These are phyloP conservation scores for Hemithea aestivaria DNA, from an alignment of 2,888 invertebrate species.

Conservation along the genomic window DNA sequence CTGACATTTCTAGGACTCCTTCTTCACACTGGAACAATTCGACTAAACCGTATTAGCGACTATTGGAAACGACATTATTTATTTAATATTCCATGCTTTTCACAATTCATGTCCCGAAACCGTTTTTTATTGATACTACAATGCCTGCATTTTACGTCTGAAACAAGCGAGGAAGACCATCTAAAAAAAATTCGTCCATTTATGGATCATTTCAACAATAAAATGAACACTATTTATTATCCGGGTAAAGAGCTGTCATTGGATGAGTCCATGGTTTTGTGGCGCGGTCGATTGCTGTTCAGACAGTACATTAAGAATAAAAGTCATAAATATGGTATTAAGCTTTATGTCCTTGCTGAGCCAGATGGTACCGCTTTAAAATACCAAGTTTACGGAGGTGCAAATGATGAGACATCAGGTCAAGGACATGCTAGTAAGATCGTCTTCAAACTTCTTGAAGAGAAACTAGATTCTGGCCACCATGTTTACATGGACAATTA, in stretches of 20 bases:
- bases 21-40: constrained; percentile 45
- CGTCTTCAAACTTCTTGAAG: constrained; percentile 36
- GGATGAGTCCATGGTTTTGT: constrained; percentile 42
- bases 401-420: constrained; percentile 26
- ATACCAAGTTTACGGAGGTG: constrained; percentile 29
- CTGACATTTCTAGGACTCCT: constrained; percentile 44
- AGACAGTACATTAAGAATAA: constrained; percentile 43
- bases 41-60: constrained; percentile 36
- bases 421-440: constrained; percentile 30
- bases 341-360: no score
- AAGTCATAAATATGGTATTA: constrained; percentile 43
- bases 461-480: constrained; percentile 35
- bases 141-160: constrained; percentile 38
- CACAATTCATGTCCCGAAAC: constrained; percentile 2
- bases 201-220: constrained; percentile 44
- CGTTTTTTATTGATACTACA: constrained; percentile 23
- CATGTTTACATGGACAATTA: constrained; percentile 40
- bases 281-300: constrained; percentile 38
- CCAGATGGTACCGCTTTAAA: constrained; percentile 33
- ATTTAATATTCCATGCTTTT: constrained; percentile 26
- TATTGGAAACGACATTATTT: constrained; percentile 45
- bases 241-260: constrained; percentile 36
- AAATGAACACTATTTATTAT: constrained; percentile 35
- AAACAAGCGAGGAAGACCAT: constrained; percentile 29
- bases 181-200: constrained; percentile 36